Percentiles rank a stretch among this genome's conserved stretches.
These are phyloP conservation scores for Nettapus auritus DNA, from an alignment of 2,113 vertebrate species.

Conservation along the genomic window DNA sequence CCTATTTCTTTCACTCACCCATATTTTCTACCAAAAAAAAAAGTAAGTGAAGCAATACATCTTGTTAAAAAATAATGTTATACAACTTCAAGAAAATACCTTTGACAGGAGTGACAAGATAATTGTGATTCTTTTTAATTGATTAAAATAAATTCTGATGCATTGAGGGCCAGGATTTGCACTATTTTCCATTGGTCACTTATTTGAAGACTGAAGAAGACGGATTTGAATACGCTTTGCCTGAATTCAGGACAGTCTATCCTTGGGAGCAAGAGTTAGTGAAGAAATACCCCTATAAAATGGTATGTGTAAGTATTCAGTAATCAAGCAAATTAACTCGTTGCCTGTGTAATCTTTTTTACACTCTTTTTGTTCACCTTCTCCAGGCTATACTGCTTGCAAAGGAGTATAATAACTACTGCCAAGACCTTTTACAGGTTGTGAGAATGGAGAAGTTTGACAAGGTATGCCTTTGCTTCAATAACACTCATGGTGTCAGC, in stretches of 20 bases:
- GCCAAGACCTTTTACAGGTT: slow-evolving; percentile 68
- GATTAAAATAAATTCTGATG: slow-evolving; percentile 18
- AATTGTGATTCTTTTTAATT: background rate
- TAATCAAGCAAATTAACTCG: background rate
- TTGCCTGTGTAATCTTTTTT: background rate
- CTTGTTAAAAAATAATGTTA: background rate
- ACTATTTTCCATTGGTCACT: slow-evolving; percentile 48
- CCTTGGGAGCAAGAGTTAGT: slow-evolving; percentile 69
- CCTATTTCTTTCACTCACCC: background rate
- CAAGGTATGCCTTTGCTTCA: slow-evolving; percentile 59
- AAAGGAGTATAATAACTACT: slow-evolving; percentile 71
- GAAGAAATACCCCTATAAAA: slow-evolving; percentile 50
- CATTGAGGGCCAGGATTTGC: background rate
- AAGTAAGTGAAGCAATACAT: background rate
- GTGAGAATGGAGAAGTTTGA: slow-evolving; percentile 63
- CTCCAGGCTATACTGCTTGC: slow-evolving; percentile 62
- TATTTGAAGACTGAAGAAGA: slow-evolving; percentile 40
- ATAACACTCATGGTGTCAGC: background rate
- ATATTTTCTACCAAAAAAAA: background rate
- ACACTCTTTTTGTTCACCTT: background rate
- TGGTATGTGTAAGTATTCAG: background rate
- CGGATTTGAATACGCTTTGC: background rate
- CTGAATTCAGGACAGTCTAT: slow-evolving; percentile 63
- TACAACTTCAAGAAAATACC: background rate
- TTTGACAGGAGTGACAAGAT: background rate